Conservation (phyloP, 2,797 vertebrate species). For the Chloroceryle amazona region DNA sequence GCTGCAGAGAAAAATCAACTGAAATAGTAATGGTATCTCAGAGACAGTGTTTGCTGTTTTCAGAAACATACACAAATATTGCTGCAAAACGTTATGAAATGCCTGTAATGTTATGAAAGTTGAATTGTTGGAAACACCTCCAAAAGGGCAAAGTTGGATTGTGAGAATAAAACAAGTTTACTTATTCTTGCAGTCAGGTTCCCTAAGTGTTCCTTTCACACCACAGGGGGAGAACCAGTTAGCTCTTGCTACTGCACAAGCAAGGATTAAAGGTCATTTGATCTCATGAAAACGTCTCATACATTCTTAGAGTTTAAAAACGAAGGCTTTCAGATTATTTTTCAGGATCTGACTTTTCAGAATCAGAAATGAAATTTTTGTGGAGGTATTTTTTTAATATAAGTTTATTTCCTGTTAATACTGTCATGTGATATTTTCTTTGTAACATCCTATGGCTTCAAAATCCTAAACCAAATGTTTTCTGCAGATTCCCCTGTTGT, state of each 20-base stretch:
- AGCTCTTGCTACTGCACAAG: background rate
- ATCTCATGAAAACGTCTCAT: background rate
- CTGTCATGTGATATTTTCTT: background rate
- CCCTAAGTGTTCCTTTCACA: background rate
- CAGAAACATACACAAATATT: background rate
- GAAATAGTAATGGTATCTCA: background rate
- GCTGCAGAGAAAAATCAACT: background rate
- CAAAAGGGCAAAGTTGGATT: background rate
- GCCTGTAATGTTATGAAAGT: background rate
- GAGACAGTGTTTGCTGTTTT: background rate
- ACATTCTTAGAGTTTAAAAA: background rate
- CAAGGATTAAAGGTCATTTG: background rate
- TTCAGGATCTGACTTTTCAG: background rate
- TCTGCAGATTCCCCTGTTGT: background rate
- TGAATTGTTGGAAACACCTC: background rate
- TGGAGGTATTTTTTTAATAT: background rate
- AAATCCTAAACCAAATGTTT: background rate
- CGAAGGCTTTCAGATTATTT: background rate
- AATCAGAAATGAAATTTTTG: background rate
- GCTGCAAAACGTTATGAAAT: background rate
- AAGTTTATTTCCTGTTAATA: background rate
- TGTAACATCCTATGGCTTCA: background rate
- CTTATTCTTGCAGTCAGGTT: background rate
- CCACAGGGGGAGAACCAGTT: background rate
- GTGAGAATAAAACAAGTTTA: background rate